Conservation (phyloP, 30 jellyfish, hydroid and myxozoan genomes). For the Mastigias papua region DNA sequence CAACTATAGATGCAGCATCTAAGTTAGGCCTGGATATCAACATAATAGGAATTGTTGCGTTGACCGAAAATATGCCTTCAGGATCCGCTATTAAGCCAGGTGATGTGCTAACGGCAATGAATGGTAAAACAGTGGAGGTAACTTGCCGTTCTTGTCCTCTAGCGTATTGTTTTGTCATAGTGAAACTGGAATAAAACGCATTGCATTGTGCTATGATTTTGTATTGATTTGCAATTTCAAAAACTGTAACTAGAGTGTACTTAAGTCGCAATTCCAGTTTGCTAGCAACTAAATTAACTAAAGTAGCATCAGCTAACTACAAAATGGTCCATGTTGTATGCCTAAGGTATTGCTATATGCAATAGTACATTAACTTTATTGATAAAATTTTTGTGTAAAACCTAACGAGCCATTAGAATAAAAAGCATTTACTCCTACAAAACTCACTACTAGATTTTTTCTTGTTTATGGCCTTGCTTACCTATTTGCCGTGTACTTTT, state of each 20-base stretch:
- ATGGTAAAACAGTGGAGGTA: conserved; percentile 98
- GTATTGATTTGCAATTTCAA: neutral
- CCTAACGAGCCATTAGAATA: no score
- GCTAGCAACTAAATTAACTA: neutral
- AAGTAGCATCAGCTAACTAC: no score
- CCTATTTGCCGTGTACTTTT: neutral
- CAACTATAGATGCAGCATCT: conserved; percentile 84
- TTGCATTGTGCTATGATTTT: neutral
- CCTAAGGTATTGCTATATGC: no score
- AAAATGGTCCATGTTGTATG: no score
- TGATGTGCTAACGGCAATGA: conserved; percentile 98
- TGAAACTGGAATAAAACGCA: neutral
- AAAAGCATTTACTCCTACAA: no score
- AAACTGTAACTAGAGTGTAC: neutral
- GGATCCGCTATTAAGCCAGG: conserved; percentile 99
- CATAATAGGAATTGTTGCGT: conserved; percentile 86
- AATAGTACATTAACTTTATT: no score
- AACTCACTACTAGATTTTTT: no score
- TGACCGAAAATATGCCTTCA: conserved; percentile 99
- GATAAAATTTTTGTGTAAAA: no score
- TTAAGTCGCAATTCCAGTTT: neutral
- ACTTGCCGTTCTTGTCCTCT: neutral
- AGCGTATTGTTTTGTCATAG: neutral
- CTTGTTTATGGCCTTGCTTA: neutral
- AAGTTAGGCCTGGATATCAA: conserved; percentile 85